Conservation (phyloP, 2,113 vertebrate genomes). For the Gavialis gangeticus region DNA sequence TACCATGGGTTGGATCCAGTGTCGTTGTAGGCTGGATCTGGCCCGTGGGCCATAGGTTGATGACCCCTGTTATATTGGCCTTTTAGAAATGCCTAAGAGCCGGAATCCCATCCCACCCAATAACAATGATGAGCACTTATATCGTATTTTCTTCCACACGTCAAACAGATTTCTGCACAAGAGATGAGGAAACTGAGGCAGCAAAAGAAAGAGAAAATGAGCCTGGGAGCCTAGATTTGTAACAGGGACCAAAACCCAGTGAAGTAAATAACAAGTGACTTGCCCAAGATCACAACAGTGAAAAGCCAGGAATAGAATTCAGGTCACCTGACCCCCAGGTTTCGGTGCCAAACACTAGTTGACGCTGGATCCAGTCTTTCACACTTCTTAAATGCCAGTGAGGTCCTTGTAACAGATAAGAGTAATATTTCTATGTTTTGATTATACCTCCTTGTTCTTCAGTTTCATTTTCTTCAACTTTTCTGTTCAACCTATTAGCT, state of each 20-base stretch:
- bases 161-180: background rate
- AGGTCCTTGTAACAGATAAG: background rate
- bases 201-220: background rate
- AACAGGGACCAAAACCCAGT: background rate
- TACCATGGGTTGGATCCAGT: no score
- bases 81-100: background rate
- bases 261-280: background rate
- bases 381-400: background rate
- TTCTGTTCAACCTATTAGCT: accelerated
- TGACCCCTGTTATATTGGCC: no score
- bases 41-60: no score
- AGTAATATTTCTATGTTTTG: background rate
- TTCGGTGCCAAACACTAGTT: background rate
- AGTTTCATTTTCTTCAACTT: background rate
- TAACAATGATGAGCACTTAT: background rate
- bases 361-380: background rate
- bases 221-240: background rate
- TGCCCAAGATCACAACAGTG: background rate
- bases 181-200: background rate
- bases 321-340: background rate
- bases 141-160: background rate
- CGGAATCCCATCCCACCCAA: background rate
- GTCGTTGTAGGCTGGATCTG: no score
- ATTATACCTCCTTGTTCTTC: background rate
- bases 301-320: background rate